Base-by-base conservation (phyloP, 2,113 vertebrate species). In the Leptobrachium leishanense region DNA sequence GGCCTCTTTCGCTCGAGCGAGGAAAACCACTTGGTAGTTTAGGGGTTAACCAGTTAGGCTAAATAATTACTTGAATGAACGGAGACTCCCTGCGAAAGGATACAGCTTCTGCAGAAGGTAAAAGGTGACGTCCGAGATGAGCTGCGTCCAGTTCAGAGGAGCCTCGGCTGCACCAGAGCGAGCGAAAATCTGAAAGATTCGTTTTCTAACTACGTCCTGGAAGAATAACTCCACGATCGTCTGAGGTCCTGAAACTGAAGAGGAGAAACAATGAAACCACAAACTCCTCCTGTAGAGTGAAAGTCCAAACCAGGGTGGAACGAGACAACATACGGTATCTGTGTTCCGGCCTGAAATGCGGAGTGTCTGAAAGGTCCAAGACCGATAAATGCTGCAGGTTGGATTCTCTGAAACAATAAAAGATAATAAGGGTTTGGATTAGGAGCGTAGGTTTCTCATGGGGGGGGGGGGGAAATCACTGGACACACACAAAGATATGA, bases 151-250 rank as follows among this genome's bases (percentile, higher is more conserved):
- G 77, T 86, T 92, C 69, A 98, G 87, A 70, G 85, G 84, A 42
- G 83, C 86, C 82, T 91, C 75, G 68, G 86, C 83, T 12, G 87
- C 50, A 76, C 90, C 90, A 13, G 91, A 90, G 46, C 95, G 94
- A 42, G 86, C 84, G 84, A 94, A 95, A 40, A 98, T 90, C 75
- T 97, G 93, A 54, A 91, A 89, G 43, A 98, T 76, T 66, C 96
- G 84, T 82, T 91, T 98, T 81, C 95, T 91, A 66, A 91, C 96
- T 66, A 90, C 91, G 2, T 94, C 96, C 87, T 96, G 95, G 59
- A 98, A 99, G 88, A 99, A 98, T 54, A 98, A 90, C 85, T 98
- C 96, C 91, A 97, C 90, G 2, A 98, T 86, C 0, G 97, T 96
- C 85, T 97, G 96, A 79, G 95, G 95, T 80, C 90, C 87, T 0